Evolutionary conservation across 1,140 invertebrate genomes (phyloP).

Genomic region (Drosophila nannoptera): DNA sequence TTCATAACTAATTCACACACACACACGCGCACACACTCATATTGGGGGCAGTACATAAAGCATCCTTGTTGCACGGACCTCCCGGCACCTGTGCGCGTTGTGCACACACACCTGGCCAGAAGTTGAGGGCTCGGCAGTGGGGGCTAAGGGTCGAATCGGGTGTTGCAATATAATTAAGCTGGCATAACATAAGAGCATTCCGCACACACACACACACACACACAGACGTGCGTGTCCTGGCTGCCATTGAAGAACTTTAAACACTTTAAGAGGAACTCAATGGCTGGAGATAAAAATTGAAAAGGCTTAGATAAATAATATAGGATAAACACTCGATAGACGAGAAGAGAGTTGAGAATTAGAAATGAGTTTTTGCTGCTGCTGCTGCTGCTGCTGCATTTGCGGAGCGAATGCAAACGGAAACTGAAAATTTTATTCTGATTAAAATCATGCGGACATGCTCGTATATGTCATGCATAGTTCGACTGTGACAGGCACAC

Average conservation of each 20-base stretch:
- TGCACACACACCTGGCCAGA: slow-evolving; percentile 29
- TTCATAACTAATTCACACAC: slow-evolving; percentile 78
- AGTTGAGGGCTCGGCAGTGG: slow-evolving; percentile 3
- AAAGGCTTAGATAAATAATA: slow-evolving; percentile 27
- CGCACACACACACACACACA: slow-evolving; percentile 27
- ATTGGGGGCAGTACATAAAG: slow-evolving; percentile 67
- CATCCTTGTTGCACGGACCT: slow-evolving; percentile 73
- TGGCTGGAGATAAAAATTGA: slow-evolving; percentile 15
- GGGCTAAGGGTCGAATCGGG: slow-evolving; percentile 39
- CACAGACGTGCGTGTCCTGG: no score
- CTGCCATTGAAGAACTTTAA: slow-evolving; percentile 6
- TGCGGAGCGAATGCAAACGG: slow-evolving; percentile 22
- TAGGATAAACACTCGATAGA: slow-evolving; percentile 1
- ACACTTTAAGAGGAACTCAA: slow-evolving; percentile 31
- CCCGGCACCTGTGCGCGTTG: slow-evolving; percentile 65
- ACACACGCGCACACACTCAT: slow-evolving; percentile 10
- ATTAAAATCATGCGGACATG: slow-evolving; percentile 66
- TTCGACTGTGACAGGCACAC: slow-evolving; percentile 17
- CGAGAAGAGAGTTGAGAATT: slow-evolving; percentile 21
- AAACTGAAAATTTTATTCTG: slow-evolving; percentile 68
- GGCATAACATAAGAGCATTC: slow-evolving; percentile 65
- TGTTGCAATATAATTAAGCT: slow-evolving; percentile 77
- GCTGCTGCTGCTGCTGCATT: slow-evolving; percentile 3
- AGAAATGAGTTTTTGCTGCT: slow-evolving; percentile 8
- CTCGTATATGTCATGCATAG: slow-evolving; percentile 28